Evolutionary conservation across 2,888 invertebrate species (phyloP).

Genomic region (Diabrotica balteata): DNA sequence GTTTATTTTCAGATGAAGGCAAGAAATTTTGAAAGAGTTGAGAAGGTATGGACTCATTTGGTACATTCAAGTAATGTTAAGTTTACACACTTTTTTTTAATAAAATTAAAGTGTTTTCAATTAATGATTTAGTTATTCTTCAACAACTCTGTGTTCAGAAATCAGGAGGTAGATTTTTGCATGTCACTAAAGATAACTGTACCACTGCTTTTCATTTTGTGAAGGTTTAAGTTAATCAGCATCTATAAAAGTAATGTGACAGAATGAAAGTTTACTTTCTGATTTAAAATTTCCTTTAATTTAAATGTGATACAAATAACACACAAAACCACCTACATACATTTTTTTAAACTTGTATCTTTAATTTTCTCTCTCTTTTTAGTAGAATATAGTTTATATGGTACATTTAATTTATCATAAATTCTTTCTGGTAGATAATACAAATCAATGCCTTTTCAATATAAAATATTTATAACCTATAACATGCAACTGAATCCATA

Average conservation of each 20-base stretch:
- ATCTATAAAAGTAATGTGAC: background rate
- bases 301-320: too few species aligned
- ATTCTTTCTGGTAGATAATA: too few species aligned
- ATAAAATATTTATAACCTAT: too few species aligned
- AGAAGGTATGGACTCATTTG: conserved; percentile 77
- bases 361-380: too few species aligned
- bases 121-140: conserved; percentile 38
- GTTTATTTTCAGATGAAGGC: conserved; percentile 88
- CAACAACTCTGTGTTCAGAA: conserved; percentile 53
- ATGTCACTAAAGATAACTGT: conserved; percentile 40
- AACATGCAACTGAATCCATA: too few species aligned
- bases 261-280: conserved; percentile 46
- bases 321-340: background rate
- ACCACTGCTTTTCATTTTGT: conserved; percentile 37
- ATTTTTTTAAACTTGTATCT: background rate
- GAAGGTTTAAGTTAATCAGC: too few species aligned
- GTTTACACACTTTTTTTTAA: conserved; percentile 43
- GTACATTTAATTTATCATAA: too few species aligned
- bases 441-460: too few species aligned
- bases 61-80: conserved; percentile 37
- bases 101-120: conserved; percentile 35
- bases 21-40: conserved; percentile 96
- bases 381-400: too few species aligned
- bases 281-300: conserved; percentile 43
- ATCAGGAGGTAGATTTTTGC: conserved; percentile 58